Base-by-base conservation (phyloP, 2,113 vertebrate species). In the Acanthochromis polyacanthus region DNA sequence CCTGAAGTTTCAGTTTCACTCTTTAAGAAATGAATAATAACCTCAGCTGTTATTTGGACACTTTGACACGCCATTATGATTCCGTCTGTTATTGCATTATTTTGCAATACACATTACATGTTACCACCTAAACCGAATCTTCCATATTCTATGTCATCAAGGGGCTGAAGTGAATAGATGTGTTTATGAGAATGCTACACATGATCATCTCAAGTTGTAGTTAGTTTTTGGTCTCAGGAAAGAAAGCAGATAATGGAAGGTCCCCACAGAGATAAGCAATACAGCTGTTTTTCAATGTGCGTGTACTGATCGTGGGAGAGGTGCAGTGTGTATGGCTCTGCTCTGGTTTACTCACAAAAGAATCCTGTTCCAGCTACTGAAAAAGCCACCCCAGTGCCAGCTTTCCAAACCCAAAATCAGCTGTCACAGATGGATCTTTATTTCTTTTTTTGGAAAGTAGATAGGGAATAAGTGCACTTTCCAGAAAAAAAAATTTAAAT, bases 401-500 rank as follows among this genome's bases (percentile, higher is more conserved):
- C 51, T 64, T 66, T 56, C 57, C 38, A 56, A 59, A 61, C 14
- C 38, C 63, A 22, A 14, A 79, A 75, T 71, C 75, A 85, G 22
- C 9, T 20, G 40, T 52, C 63, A 57, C 72, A 80, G 79, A 85
- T 85, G 75, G 66, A 78, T 62, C 12, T 15, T 57, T 68, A 23
- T 56, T 69, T 32, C 40, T 70, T 77, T 61, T 71, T 16, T 59
- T 80, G 70, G 56, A 74, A 73, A 74, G 61, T 68, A 66, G 61
- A 83, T 52, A 60, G 32, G 48, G 46, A 80, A 75, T 76, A 73
- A 82, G 69, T 78, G 61, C 60, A 40, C 40, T 62, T 66, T 46
- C 48, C 32, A 57, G 19, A 53, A 61, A 53, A 15, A 71, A 40
- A 19, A 48, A 17, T 22, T 22, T 25, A 48, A 72, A 73, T 62